These are phyloP conservation scores for Eclectus roratus DNA, from an alignment of 2,113 vertebrate genomes.

Conservation along the genomic window DNA sequence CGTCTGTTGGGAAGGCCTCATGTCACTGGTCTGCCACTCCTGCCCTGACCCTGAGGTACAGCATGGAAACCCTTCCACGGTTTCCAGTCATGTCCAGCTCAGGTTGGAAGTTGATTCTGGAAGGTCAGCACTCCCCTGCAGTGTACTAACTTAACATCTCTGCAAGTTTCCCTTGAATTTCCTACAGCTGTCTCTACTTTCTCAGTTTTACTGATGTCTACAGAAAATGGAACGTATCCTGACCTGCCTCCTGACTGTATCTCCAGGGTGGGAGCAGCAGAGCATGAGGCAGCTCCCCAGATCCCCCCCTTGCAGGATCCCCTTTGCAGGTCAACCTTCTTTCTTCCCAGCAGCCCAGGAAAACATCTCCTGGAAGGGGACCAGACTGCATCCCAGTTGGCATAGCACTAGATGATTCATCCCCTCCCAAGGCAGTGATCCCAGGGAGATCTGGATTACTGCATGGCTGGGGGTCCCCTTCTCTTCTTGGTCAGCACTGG, in stretches of 20 bases:
- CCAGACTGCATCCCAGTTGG: neutral
- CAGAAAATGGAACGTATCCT: neutral
- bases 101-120: neutral
- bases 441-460: accelerated
- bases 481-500: accelerated
- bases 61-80: neutral
- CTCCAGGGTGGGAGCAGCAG: neutral
- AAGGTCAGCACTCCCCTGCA: neutral
- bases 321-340: neutral
- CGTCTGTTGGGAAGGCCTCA: neutral
- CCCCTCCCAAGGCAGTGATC: neutral
- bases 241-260: neutral
- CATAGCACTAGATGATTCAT: accelerated
- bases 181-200: neutral
- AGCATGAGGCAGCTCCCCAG: neutral
- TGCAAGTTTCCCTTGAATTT: neutral
- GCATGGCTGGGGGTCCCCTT: accelerated
- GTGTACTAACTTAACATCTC: neutral
- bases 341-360: neutral
- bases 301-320: accelerated
- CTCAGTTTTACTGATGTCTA: neutral
- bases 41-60: neutral
- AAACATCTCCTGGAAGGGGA: neutral
- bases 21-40: neutral
- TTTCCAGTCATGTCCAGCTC: neutral